Evolutionary conservation across 1,140 invertebrate species (phyloP).

Genomic region (Leptonema lineaticorne): DNA sequence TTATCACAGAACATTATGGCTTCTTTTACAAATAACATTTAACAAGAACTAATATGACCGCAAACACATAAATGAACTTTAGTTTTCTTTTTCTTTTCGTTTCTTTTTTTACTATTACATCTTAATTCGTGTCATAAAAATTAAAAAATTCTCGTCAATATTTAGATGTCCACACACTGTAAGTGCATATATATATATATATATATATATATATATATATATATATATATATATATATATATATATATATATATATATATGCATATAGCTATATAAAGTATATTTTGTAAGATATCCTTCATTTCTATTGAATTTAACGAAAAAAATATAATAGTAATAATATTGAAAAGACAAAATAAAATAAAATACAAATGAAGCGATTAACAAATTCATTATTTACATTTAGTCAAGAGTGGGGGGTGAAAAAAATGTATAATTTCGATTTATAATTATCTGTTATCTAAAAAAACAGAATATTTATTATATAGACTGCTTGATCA

Average conservation of each 20-base stretch:
- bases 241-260: too few species aligned
- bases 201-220: too few species aligned
- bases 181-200: too few species aligned
- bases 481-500: neutral
- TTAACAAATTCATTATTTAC: slow-evolving; percentile 28
- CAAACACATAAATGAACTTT: slow-evolving; percentile 37
- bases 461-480: slow-evolving; percentile 27
- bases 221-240: too few species aligned
- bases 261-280: too few species aligned
- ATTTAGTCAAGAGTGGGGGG: slow-evolving; percentile 26
- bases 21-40: slow-evolving; percentile 43
- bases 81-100: neutral
- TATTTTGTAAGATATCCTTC: slow-evolving; percentile 24
- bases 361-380: slow-evolving; percentile 19
- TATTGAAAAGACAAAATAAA: too few species aligned
- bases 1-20: slow-evolving; percentile 44
- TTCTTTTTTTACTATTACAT: too few species aligned
- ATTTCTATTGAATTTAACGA: neutral
- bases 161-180: slow-evolving; percentile 35
- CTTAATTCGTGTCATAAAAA: slow-evolving; percentile 36
- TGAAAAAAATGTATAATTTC: slow-evolving; percentile 8
- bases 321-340: too few species aligned
- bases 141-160: slow-evolving; percentile 37
- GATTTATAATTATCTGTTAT: slow-evolving; percentile 20
- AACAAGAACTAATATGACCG: slow-evolving; percentile 42